A percentile compares a stretch with the other conserved stretches of the same genome.
phyloP scores from a whole-genome alignment of 2,888 invertebrate species.

The Drosophila prostipennis region DNA sequence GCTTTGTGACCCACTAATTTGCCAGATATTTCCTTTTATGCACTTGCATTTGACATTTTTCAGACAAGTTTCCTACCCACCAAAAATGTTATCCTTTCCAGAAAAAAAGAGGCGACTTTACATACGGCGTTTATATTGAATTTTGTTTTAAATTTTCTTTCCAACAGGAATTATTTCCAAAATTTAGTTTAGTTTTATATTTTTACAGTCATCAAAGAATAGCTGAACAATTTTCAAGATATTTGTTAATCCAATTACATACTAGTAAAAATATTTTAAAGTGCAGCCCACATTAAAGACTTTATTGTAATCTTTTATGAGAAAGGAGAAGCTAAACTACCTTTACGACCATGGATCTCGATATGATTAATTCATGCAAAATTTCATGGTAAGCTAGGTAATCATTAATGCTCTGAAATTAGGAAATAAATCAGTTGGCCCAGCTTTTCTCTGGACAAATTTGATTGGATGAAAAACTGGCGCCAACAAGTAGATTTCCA shows the following conservation, averaged over 20 bases:
- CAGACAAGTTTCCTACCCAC: constrained; percentile 8
- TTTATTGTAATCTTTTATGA: not conserved
- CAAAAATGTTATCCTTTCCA: not conserved
- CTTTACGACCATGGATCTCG: not conserved
- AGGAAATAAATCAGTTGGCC: constrained; percentile 27
- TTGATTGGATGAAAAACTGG: constrained; percentile 53
- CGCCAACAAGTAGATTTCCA: constrained; percentile 78
- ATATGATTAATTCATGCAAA: constrained; percentile 68
- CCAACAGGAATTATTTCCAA: not conserved
- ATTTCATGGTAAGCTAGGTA: constrained; percentile 33
- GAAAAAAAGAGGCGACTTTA: not conserved
- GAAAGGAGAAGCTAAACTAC: not conserved
- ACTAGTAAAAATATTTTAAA: no score
- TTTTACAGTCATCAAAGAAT: no score
- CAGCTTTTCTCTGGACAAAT: constrained; percentile 15
- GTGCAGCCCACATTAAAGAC: no score
- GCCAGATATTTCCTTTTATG: constrained; percentile 36
- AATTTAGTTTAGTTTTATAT: no score
- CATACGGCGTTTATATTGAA: not conserved
- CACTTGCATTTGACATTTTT: constrained; percentile 48
- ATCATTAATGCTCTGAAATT: constrained; percentile 35
- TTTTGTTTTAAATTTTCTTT: no score
- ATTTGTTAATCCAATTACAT: no score
- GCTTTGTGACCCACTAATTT: constrained; percentile 55
- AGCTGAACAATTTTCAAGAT: no score